phyloP scores from a whole-genome alignment of 2,113 vertebrate genomes.

The Cyanoramphus novaezelandiae region DNA sequence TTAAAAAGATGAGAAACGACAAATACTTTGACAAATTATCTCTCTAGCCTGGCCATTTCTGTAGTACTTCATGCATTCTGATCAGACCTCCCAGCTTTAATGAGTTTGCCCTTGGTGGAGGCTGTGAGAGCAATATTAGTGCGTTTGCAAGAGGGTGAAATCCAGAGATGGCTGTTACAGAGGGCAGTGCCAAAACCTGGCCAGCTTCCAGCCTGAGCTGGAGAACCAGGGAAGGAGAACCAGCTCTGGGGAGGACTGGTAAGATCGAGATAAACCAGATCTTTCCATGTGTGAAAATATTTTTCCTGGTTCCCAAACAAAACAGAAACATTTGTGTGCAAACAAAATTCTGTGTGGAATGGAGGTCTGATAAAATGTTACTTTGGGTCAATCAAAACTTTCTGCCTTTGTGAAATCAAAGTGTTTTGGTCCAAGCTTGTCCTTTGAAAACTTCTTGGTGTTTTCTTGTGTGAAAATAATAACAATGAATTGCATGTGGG shows the following conservation, averaged over 20 bases:
- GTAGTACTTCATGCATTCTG: not conserved
- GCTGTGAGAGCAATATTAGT: not conserved
- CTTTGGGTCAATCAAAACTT: not conserved
- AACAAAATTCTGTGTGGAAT: not conserved
- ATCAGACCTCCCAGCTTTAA: constrained; percentile 5
- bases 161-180: not conserved
- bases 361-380: not conserved
- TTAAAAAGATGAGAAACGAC: constrained; percentile 38
- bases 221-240: not conserved
- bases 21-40: constrained; percentile 41
- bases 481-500: constrained; percentile 26
- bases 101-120: not conserved
- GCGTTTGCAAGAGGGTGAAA: not conserved
- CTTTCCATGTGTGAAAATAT: not conserved
- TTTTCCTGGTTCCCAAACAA: not conserved
- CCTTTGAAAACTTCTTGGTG: constrained; percentile 16
- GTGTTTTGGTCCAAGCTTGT: not conserved
- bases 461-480: constrained; percentile 33
- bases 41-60: not conserved
- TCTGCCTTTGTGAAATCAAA: constrained; percentile 16
- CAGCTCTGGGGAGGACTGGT: rapidly evolving
- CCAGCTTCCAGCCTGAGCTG: not conserved
- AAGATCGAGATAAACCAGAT: not conserved
- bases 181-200: not conserved
- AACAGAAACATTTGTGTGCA: not conserved